Conservation (phyloP, 2,113 vertebrate genomes). For the Corythoichthys intestinalis region DNA sequence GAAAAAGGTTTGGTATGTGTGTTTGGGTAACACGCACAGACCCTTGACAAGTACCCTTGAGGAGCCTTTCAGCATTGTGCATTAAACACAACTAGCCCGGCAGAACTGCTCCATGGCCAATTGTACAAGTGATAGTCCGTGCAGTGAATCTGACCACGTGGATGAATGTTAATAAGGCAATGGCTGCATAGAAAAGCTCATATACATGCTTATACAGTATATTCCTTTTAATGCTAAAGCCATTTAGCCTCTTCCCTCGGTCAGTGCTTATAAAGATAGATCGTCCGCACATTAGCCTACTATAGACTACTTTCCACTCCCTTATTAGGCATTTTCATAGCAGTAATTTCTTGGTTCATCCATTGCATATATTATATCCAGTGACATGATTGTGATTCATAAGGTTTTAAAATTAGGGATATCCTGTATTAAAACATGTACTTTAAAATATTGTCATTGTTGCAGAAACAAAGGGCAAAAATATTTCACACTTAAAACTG, state of each 20-base stretch:
- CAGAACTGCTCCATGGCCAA: conserved; percentile 27
- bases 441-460: too few species aligned
- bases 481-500: too few species aligned
- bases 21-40: conserved; percentile 20
- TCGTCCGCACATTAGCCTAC: not conserved
- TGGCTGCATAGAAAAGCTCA: conserved; percentile 1
- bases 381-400: conserved; percentile 24
- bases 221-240: conserved; percentile 14
- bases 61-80: conserved; percentile 50
- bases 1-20: conserved; percentile 18
- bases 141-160: conserved; percentile 21
- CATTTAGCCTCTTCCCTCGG: not conserved
- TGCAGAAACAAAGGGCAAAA: too few species aligned
- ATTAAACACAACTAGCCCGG: conserved; percentile 26
- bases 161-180: conserved; percentile 3
- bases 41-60: conserved; percentile 47
- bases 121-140: conserved; percentile 2
- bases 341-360: conserved; percentile 18
- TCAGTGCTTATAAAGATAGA: conserved; percentile 9
- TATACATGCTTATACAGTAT: not conserved
- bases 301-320: conserved; percentile 10
- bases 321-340: not conserved
- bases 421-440: too few species aligned
- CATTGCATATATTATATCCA: conserved; percentile 17
- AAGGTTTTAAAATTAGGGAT: conserved; percentile 15